Percentiles rank a stretch among this genome's conserved stretches.
Conservation (phyloP, 2,888 invertebrate genomes). For the Entomobrya multifasciata region DNA sequence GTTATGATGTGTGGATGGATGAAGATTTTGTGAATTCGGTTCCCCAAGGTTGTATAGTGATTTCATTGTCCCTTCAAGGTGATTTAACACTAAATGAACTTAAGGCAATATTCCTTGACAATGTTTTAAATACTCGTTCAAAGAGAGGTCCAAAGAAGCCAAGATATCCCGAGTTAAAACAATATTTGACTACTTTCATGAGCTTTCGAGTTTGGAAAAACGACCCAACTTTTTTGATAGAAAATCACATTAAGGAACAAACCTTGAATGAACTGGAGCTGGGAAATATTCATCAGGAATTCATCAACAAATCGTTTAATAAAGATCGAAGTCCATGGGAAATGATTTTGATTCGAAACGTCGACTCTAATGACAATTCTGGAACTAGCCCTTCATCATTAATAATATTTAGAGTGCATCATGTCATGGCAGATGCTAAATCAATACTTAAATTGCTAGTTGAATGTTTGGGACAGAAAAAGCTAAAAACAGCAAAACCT, state of each 20-base stretch:
- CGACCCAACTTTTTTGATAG: not conserved
- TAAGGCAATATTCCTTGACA: not conserved
- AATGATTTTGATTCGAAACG: slow-evolving; percentile 5
- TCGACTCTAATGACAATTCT: not conserved
- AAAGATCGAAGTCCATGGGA: slow-evolving; percentile 39
- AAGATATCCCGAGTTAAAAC: slow-evolving; percentile 37
- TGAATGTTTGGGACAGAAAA: slow-evolving; percentile 33
- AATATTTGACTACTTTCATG: not conserved
- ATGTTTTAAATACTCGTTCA: not conserved
- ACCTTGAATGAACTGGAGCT: not conserved
- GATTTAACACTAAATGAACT: not conserved
- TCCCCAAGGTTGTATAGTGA: not conserved
- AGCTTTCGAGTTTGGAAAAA: slow-evolving; percentile 31
- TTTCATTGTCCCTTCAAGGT: not conserved
- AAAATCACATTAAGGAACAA: slow-evolving; percentile 42
- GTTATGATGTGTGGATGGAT: not conserved
- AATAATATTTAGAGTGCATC: slow-evolving; percentile 20
- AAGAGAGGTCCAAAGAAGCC: not conserved
- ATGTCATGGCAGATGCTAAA: slow-evolving; percentile 36
- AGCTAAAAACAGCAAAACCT: not conserved
- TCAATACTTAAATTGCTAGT: slow-evolving; percentile 38
- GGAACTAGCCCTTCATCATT: not conserved
- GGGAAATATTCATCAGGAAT: slow-evolving; percentile 6
- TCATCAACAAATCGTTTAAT: not conserved
- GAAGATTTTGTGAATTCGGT: not conserved